Conservation (phyloP, 2,113 vertebrate genomes). For the Elaphurus davidianus region DNA sequence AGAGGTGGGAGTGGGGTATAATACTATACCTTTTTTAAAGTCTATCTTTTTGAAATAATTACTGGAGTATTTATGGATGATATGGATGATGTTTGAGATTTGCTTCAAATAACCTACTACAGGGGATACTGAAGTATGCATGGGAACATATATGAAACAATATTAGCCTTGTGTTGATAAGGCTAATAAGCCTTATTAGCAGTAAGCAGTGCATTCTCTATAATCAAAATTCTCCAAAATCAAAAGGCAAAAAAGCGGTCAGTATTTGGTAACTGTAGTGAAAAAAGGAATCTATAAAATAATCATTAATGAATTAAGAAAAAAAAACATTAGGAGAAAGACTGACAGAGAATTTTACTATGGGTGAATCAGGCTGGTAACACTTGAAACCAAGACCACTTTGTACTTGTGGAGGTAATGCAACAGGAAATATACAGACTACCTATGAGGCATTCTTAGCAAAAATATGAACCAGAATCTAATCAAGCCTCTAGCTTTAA, state of each 20-base stretch:
- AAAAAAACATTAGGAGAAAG: background rate
- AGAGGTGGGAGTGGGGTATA: background rate
- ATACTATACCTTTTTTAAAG: background rate
- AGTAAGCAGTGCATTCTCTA: background rate
- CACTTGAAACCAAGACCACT: background rate
- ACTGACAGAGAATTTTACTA: background rate
- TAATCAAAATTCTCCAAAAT: background rate
- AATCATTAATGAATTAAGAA: background rate
- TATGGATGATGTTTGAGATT: background rate
- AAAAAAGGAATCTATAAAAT: background rate
- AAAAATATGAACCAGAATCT: background rate
- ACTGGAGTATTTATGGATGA: background rate
- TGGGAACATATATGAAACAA: background rate
- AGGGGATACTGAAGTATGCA: background rate
- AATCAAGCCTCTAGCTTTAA: background rate
- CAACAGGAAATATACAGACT: background rate
- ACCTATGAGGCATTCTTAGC: background rate
- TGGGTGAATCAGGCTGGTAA: background rate
- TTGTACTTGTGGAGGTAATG: background rate
- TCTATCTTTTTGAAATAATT: background rate
- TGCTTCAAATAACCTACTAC: background rate
- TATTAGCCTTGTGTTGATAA: background rate
- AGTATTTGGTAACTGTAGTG: background rate
- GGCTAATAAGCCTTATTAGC: no score
- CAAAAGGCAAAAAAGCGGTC: background rate